phyloP scores from a whole-genome alignment of 2,113 vertebrate species.

The Lycaon pictus region DNA sequence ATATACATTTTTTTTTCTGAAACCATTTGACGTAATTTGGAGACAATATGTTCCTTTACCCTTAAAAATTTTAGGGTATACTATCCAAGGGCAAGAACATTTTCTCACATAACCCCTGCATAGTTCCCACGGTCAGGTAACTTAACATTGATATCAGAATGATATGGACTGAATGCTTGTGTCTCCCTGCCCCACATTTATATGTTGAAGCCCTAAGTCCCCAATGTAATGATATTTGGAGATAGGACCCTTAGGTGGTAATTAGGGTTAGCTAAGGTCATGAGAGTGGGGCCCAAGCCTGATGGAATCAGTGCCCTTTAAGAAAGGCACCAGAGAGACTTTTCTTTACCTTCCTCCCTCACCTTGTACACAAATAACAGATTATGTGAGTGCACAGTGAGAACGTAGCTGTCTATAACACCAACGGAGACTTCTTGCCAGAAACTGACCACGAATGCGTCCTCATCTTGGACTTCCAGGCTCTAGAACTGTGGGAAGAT shows the following conservation, averaged over 20 bases:
- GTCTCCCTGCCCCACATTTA: background rate
- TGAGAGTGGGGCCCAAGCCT: background rate
- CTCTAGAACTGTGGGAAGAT: background rate
- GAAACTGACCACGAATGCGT: background rate
- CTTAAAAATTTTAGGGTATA: background rate
- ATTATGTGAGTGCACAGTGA: background rate
- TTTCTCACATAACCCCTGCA: background rate
- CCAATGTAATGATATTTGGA: background rate
- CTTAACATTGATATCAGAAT: background rate
- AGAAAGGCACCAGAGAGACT: background rate
- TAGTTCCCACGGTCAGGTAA: background rate
- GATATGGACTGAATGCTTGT: background rate
- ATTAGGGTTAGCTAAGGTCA: background rate
- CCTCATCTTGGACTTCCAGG: background rate
- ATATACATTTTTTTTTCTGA: background rate
- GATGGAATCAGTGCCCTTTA: background rate
- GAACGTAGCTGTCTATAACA: background rate
- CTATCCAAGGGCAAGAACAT: background rate
- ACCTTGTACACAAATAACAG: background rate
- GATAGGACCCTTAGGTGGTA: background rate
- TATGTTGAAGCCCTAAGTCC: background rate
- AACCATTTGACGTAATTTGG: background rate
- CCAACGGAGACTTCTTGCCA: background rate
- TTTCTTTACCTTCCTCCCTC: too few species aligned
- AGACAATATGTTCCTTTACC: background rate